A percentile compares a stretch with the other conserved stretches of the same genome.
phyloP scores from a whole-genome alignment of 1,140 invertebrate species.

The Arion vulgaris region DNA sequence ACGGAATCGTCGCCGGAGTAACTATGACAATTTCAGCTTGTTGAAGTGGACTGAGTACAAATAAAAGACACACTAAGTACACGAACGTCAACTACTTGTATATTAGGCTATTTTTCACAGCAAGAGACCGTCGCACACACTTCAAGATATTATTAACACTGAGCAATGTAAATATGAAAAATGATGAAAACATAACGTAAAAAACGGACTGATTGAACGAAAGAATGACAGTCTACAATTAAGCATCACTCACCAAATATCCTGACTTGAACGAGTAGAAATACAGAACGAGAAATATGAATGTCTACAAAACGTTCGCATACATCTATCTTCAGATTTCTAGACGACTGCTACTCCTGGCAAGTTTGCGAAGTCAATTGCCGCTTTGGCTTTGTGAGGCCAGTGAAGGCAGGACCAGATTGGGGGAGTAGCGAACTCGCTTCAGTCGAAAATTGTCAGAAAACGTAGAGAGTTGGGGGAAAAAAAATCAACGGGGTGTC shows the following conservation, averaged over 20 bases:
- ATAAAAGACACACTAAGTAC: too few relatives aligned
- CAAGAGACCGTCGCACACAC: too few relatives aligned
- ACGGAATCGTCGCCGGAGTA: too few relatives aligned
- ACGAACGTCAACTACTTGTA: too few relatives aligned
- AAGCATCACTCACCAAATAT: conserved; percentile 7
- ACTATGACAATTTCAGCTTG: too few relatives aligned
- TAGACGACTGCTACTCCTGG: background rate
- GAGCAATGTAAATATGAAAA: too few relatives aligned
- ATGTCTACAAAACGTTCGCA: background rate
- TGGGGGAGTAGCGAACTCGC: background rate
- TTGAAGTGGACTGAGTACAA: too few relatives aligned
- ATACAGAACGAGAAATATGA: background rate
- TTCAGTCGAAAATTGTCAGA: background rate
- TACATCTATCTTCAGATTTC: background rate
- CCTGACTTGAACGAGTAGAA: background rate
- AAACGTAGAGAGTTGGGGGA: background rate
- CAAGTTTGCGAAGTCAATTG: conserved; percentile 14
- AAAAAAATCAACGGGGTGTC: background rate
- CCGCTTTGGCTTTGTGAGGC: background rate
- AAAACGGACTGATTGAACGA: background rate
- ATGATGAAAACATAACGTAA: too few relatives aligned
- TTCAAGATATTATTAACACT: too few relatives aligned
- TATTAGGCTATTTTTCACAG: too few relatives aligned
- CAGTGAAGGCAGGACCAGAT: background rate
- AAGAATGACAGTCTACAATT: conserved; percentile 12